phyloP scores from a whole-genome alignment of 2,797 vertebrate species.

The Hylomyscus alleni region DNA sequence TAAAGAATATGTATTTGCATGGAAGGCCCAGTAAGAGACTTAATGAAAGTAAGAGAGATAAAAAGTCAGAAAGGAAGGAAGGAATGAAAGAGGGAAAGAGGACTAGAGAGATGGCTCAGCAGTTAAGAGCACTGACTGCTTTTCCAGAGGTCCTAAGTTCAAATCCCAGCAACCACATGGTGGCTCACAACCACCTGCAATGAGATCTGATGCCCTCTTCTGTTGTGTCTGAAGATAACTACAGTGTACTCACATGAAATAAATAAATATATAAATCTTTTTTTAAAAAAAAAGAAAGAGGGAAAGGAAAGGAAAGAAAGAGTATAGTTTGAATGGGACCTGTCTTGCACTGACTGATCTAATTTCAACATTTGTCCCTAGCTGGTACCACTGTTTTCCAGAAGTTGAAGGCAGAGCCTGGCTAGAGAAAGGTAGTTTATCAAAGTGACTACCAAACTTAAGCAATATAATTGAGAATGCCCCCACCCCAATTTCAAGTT shows the following conservation, averaged over 20 bases:
- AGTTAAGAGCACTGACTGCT: too few relatives aligned
- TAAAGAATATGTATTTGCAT: not conserved
- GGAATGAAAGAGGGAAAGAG: too few relatives aligned
- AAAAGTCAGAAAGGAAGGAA: accelerated
- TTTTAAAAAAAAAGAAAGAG: too few relatives aligned
- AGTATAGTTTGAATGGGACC: not conserved
- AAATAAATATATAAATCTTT: too few relatives aligned
- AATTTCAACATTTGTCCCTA: not conserved
- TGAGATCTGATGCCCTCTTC: too few relatives aligned
- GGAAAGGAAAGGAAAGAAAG: not conserved
- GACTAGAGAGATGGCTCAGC: too few relatives aligned
- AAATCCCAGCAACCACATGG: too few relatives aligned
- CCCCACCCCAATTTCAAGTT: not conserved
- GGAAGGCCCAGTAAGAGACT: not conserved
- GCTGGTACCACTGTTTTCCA: not conserved
- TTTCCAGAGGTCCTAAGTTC: too few relatives aligned
- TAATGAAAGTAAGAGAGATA: not conserved
- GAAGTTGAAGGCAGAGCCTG: not conserved
- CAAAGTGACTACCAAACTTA: not conserved
- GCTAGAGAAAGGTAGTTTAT: not conserved
- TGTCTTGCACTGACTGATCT: not conserved
- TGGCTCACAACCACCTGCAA: too few relatives aligned
- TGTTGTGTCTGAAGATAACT: too few relatives aligned
- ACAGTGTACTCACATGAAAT: too few relatives aligned
- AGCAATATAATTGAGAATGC: not conserved